Conservation (phyloP, 2,113 vertebrate genomes). For the Pachypanchax playfairii region DNA sequence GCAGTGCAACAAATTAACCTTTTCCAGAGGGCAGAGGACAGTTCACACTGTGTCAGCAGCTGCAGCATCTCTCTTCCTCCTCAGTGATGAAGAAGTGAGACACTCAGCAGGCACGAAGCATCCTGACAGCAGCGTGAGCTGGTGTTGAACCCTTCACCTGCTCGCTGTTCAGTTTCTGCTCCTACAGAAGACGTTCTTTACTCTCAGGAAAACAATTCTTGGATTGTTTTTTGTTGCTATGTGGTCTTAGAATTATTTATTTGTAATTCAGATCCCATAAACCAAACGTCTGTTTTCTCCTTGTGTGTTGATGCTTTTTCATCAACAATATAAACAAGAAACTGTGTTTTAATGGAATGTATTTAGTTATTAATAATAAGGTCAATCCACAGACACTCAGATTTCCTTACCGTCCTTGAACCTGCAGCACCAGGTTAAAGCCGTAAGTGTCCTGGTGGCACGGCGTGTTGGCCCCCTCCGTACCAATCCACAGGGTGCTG, state of each 20-base stretch:
- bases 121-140: background rate
- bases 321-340: too few relatives aligned
- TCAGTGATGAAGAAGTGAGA: background rate
- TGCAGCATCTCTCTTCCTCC: background rate
- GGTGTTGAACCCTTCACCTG: background rate
- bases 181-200: too few relatives aligned
- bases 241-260: too few relatives aligned
- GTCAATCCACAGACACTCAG: background rate
- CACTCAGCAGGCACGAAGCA: slow-evolving; percentile 27
- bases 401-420: slow-evolving; percentile 91
- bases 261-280: too few relatives aligned
- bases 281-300: too few relatives aligned
- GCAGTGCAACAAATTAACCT: slow-evolving; percentile 39
- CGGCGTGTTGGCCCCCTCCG: slow-evolving; percentile 89
- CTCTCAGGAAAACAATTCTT: too few relatives aligned
- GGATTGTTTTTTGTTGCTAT: too few relatives aligned
- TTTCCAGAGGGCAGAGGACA: slow-evolving; percentile 29
- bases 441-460: slow-evolving; percentile 95
- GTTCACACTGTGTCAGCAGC: slow-evolving; percentile 6
- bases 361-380: background rate
- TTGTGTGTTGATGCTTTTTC: too few relatives aligned
- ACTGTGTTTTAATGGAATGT: too few relatives aligned
- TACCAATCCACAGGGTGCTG: slow-evolving; percentile 94
- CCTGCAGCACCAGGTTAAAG: slow-evolving; percentile 93
- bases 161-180: background rate